These are phyloP conservation scores for Nettapus auritus DNA, from an alignment of 2,113 vertebrate genomes.

Conservation along the genomic window DNA sequence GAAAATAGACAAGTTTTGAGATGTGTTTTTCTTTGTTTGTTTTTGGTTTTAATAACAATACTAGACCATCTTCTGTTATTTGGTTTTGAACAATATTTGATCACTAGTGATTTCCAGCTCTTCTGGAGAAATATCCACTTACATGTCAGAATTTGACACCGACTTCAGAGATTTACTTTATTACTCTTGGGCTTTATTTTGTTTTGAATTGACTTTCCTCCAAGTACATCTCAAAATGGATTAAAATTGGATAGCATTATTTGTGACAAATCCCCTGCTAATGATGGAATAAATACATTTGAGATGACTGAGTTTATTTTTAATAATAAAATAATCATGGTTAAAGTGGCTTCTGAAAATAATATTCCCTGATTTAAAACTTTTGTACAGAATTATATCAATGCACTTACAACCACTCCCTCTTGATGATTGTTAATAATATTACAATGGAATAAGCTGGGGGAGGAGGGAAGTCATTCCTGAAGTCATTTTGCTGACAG, in stretches of 20 bases:
- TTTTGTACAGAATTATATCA: neutral
- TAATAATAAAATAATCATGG: neutral
- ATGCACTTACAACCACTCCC: neutral
- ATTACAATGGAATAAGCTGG: neutral
- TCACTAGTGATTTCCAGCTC: neutral
- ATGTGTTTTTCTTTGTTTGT: neutral
- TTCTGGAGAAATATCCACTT: neutral
- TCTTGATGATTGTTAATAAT: neutral
- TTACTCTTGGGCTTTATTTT: neutral
- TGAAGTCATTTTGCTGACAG: neutral
- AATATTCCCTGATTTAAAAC: neutral
- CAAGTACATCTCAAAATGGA: constrained; percentile 2
- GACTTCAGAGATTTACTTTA: constrained; percentile 6
- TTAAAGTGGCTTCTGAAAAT: neutral
- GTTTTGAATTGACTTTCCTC: neutral
- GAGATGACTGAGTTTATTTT: neutral
- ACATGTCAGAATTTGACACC: neutral
- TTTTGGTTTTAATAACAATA: neutral
- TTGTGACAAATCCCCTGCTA: constrained; percentile 5
- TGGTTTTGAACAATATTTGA: neutral
- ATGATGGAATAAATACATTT: neutral
- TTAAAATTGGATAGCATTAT: constrained; percentile 2
- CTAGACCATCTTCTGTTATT: neutral
- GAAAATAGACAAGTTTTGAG: neutral
- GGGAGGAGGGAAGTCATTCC: neutral